phyloP scores from a whole-genome alignment of 2,797 vertebrate species.

The Lagorchestes hirsutus region DNA sequence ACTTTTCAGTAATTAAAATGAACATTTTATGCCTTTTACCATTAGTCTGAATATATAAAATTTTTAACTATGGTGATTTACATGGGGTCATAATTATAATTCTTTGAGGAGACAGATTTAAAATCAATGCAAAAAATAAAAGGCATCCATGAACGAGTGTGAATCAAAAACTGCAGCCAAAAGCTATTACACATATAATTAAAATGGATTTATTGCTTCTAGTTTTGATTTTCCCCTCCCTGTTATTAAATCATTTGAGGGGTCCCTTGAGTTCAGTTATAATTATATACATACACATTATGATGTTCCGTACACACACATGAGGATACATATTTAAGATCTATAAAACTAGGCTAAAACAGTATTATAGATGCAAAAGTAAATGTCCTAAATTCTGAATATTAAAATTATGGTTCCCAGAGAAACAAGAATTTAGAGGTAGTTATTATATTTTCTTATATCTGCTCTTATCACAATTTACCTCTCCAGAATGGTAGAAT shows the following conservation, averaged over 20 bases:
- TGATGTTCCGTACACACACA: constrained; percentile 66
- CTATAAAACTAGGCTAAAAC: constrained; percentile 68
- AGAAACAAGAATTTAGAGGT: constrained; percentile 57
- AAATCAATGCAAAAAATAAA: constrained; percentile 82
- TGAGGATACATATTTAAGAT: constrained; percentile 70
- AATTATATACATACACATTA: constrained; percentile 69
- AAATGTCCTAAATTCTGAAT: background rate
- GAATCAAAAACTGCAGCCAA: constrained; percentile 76
- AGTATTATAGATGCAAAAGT: background rate
- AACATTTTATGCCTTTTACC: constrained; percentile 76
- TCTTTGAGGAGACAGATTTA: constrained; percentile 78
- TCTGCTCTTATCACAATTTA: constrained; percentile 59
- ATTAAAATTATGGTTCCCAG: constrained; percentile 73
- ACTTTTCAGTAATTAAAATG: constrained; percentile 76
- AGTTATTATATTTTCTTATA: constrained; percentile 57
- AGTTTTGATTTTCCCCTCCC: constrained; percentile 76
- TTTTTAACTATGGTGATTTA: constrained; percentile 80
- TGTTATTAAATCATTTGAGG: constrained; percentile 83
- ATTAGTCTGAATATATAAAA: constrained; percentile 79
- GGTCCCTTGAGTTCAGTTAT: constrained; percentile 75
- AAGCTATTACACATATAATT: constrained; percentile 79
- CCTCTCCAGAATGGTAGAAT: constrained; percentile 45
- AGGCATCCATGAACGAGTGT: constrained; percentile 79
- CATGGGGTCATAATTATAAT: constrained; percentile 80
- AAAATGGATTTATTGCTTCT: constrained; percentile 83